Base-by-base conservation (phyloP, 1,140 invertebrate species). In the Druon quercuslanigerum region DNA sequence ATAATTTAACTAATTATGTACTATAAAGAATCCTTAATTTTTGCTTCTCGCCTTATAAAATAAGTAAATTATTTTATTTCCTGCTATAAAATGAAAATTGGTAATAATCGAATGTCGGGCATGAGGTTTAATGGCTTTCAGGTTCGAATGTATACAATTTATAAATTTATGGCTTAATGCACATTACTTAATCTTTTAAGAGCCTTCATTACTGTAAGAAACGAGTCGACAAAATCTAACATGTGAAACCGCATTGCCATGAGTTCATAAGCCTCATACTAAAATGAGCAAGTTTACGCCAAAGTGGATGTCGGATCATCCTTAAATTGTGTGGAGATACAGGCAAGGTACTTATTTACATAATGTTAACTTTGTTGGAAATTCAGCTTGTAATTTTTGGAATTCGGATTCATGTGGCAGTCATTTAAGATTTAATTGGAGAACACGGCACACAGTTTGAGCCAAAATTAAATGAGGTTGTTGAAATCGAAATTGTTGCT, bases 311-410 rank as follows among this genome's bases (percentile, higher is more conserved):
- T 60, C 19, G 20, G 56, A 20, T 25, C 54, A 56, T 25, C 20
- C 54, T 56, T 19, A 19, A 56, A 56, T 3, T 56, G 54, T 56
- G 16, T 56, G 17, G 20, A 19, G 11, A 56, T 56, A 19, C 54
- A 19, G 54, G 54, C 54, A 11, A 56, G 20, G 19, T 19, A 56
- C 54, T 56, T 19, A 60, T 60, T 60, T 60, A 60, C 56, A 60
- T 60, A 60, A 60, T 60, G 33, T 60, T 60, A 13, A 60, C 12
- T 13, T 11, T 33, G 25, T 13, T 60, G 1, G 20, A 60, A 5
- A 25, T 60, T 25, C 20, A 56, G 12, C 17, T 25, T 60, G 16
- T 56, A 56, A 60, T 60, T 13, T 60, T 25, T 60, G 19, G 9
- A 33, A 33, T 33, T 33, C 5, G 20, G 25, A 20, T 66, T 66